phyloP scores from a whole-genome alignment of 2,888 invertebrate species.

The Adelphocoris suturalis region DNA sequence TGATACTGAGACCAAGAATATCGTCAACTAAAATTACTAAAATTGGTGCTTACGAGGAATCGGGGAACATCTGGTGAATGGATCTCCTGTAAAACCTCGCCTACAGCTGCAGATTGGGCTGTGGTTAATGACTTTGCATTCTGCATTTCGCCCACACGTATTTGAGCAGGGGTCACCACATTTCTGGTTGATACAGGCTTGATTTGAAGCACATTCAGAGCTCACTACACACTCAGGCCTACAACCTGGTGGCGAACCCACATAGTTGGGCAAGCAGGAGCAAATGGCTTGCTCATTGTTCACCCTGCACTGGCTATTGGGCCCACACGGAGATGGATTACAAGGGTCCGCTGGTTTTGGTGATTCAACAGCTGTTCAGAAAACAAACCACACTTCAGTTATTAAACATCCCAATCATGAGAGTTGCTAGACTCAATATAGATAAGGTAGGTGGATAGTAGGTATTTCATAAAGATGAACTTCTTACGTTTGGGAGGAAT shows the following conservation, averaged over 20 bases:
- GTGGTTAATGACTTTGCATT: conserved; percentile 87
- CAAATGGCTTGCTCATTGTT: conserved; percentile 83
- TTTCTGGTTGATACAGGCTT: conserved; percentile 80
- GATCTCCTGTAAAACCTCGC: conserved; percentile 85
- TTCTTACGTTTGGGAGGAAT: conserved; percentile 67
- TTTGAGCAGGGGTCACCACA: conserved; percentile 83
- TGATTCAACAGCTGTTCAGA: conserved; percentile 73
- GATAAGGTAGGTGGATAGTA: neutral
- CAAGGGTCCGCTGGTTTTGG: conserved; percentile 78
- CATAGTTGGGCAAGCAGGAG: conserved; percentile 86
- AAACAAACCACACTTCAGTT: conserved; percentile 40
- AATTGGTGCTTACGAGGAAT: conserved; percentile 76
- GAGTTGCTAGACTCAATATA: no score
- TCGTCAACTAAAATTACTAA: neutral
- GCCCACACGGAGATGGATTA: conserved; percentile 83
- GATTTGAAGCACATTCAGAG: conserved; percentile 81
- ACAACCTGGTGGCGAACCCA: conserved; percentile 88
- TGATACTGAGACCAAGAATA: neutral
- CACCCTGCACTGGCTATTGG: conserved; percentile 84
- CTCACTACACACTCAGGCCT: conserved; percentile 86
- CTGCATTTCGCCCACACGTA: conserved; percentile 86
- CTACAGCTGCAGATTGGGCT: conserved; percentile 88
- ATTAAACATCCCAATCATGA: neutral
- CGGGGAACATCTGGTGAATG: conserved; percentile 83
- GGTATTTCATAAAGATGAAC: neutral